These are phyloP conservation scores for Eutrigla gurnardus DNA, from an alignment of 2,797 vertebrate species.

Conservation along the genomic window DNA sequence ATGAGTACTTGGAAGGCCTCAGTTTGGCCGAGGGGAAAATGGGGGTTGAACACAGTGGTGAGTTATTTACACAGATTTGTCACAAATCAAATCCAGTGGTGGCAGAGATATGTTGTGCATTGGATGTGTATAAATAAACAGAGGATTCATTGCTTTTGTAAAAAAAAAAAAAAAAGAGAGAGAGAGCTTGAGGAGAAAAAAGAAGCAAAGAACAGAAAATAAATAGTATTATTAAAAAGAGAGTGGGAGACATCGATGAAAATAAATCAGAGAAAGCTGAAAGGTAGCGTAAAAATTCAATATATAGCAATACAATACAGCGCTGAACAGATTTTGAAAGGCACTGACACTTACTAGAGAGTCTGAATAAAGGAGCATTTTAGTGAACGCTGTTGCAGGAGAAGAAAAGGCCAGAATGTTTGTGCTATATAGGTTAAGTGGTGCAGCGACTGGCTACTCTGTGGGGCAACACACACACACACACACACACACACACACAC, in stretches of 20 bases:
- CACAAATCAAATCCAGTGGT: not conserved
- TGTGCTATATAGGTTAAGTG: constrained; percentile 68
- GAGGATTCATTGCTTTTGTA: not conserved
- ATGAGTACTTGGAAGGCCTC: constrained; percentile 19
- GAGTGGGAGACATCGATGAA: too few relatives aligned
- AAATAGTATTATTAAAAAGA: not conserved
- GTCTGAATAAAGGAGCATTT: constrained; percentile 38
- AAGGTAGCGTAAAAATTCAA: constrained; percentile 10
- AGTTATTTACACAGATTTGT: constrained; percentile 21
- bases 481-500: constrained; percentile 11
- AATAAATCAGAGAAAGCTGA: not conserved
- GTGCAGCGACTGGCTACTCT: constrained; percentile 35
- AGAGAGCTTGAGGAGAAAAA: not conserved
- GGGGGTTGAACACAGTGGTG: not conserved
- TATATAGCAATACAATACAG: constrained; percentile 2
- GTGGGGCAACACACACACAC: constrained; percentile 13
- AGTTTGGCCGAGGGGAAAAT: not conserved
- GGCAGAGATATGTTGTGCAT: not conserved
- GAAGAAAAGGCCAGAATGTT: constrained; percentile 49
- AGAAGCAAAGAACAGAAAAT: not conserved
- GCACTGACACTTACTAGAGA: not conserved
- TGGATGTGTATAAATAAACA: not conserved
- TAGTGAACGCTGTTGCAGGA: constrained; percentile 41
- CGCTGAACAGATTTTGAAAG: constrained; percentile 17
- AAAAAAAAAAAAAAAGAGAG: too few relatives aligned